phyloP scores from a whole-genome alignment of 2,888 invertebrate species.

The Beris morrisii region DNA sequence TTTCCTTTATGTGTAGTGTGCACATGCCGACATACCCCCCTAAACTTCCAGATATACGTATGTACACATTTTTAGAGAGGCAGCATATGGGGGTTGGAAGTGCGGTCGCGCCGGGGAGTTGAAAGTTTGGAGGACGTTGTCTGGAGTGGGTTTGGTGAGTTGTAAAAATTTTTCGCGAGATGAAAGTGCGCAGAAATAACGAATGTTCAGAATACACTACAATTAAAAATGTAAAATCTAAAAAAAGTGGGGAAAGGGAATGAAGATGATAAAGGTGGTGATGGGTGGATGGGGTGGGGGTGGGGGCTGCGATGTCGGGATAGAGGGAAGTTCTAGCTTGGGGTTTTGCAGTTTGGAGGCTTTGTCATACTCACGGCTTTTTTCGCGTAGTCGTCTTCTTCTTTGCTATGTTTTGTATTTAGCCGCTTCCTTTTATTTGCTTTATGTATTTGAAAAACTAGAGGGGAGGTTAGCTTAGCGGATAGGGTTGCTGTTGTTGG shows the following conservation, averaged over 20 bases:
- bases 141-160: slow-evolving; percentile 20
- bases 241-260: slow-evolving; percentile 23
- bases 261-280: slow-evolving; percentile 1
- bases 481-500: slow-evolving; percentile 32
- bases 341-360: slow-evolving; percentile 11
- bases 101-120: too few relatives aligned
- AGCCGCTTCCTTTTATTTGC: slow-evolving; percentile 33
- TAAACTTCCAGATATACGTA: slow-evolving; percentile 26
- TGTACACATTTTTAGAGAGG: background rate
- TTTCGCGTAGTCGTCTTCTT: too few relatives aligned
- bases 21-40: slow-evolving; percentile 33
- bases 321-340: slow-evolving; percentile 5
- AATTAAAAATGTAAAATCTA: slow-evolving; percentile 43
- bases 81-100: slow-evolving; percentile 1
- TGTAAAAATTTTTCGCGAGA: slow-evolving; percentile 40
- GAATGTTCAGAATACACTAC: slow-evolving; percentile 41
- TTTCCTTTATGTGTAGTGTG: slow-evolving; percentile 39
- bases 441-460: slow-evolving; percentile 32
- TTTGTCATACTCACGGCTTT: too few relatives aligned
- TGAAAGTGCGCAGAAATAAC: slow-evolving; percentile 43
- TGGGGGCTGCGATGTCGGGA: too few relatives aligned
- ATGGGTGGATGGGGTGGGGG: background rate
- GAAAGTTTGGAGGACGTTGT: too few relatives aligned
- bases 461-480: slow-evolving; percentile 29
- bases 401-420: slow-evolving; percentile 28